These are phyloP conservation scores for Cuculus canorus DNA, from an alignment of 2,797 vertebrate genomes.

Conservation along the genomic window DNA sequence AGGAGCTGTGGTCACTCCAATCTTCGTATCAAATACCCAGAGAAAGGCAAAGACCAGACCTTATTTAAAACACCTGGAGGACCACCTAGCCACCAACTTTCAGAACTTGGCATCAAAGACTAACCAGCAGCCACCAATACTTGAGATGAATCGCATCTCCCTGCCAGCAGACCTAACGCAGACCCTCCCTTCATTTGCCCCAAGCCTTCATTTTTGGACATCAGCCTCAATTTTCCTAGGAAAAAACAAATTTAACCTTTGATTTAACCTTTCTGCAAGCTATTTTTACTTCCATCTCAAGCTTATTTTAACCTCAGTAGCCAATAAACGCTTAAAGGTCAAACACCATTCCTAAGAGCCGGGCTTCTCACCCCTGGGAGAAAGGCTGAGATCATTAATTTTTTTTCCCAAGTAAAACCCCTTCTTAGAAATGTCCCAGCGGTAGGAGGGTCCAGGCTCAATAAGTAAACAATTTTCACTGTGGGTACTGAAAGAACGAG, in stretches of 20 bases:
- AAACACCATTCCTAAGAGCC: slow-evolving; percentile 40
- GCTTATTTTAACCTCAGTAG: slow-evolving; percentile 64
- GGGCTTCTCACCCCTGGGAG: background rate
- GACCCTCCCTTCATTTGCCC: background rate
- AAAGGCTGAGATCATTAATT: background rate
- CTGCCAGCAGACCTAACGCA: background rate
- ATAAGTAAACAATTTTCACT: background rate
- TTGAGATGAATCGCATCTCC: background rate
- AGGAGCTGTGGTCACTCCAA: background rate
- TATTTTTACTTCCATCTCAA: slow-evolving; percentile 58
- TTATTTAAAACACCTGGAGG: background rate
- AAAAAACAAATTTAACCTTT: slow-evolving; percentile 67
- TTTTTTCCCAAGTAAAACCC: background rate
- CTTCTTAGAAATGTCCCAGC: background rate
- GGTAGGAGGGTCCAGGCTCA: background rate
- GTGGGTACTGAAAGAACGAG: background rate
- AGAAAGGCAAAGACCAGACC: slow-evolving; percentile 10
- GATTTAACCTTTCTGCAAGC: slow-evolving; percentile 63
- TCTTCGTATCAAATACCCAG: background rate
- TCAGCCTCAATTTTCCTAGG: slow-evolving; percentile 44
- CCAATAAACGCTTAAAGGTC: slow-evolving; percentile 69
- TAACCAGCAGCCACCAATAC: slow-evolving; percentile 42
- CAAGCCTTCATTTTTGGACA: slow-evolving; percentile 10
- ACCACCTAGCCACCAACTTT: slow-evolving; percentile 34
- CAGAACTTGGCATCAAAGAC: background rate